Base-by-base conservation (phyloP, 2,797 vertebrate genomes). In the Naso thynnoides region DNA sequence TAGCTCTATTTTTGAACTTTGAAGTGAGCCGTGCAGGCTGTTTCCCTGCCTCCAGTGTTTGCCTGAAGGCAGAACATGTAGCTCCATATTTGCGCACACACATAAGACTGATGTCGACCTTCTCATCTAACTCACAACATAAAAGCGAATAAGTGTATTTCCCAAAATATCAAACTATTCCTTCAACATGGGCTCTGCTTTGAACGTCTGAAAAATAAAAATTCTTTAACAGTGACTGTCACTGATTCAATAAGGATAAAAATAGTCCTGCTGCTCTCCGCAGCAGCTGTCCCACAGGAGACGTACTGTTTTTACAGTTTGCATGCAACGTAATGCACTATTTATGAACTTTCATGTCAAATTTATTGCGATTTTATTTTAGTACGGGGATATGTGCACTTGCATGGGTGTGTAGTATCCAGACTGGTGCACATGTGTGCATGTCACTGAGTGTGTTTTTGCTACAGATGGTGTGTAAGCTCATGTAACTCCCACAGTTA, bases 381-480 rank as follows among this genome's bases (percentile, higher is more conserved):
- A 41, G 62, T 38, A 48, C 42, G 23, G 61, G 49, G 58, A 45
- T 21, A 54, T 57, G 52, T 70, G 68, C 49, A 13, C 57, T 49
- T 41, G 70, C 78, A 71, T 42, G 73, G 66, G 59, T 53, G 47
- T 68, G 45, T 66, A 55, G 42, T 26, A 55, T 76, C 42, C 54
- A 41, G 49, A 29, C 65, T 18, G 58, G 54, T 19, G 56, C 60
- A 33, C 42, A 48, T 31, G 23, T 45, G 45, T 26, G 24, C 13
- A 18, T 74, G 71, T 70, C 44, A 1, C 50, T 36, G 59, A 49
- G 48, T 56, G 52, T 65, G n/a, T 36, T 73, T 60, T 18, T 2
- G 3, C 61, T 84, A 78, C 89, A 92, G 88, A 90, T 90, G 89
- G 88, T 53, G 27, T 19, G 42, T 74, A 70, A 85, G 68, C 68